A percentile compares a stretch with the other conserved stretches of the same genome.
These are phyloP conservation scores for Andrena camellia DNA, from an alignment of 2,888 invertebrate genomes.

Conservation along the genomic window DNA sequence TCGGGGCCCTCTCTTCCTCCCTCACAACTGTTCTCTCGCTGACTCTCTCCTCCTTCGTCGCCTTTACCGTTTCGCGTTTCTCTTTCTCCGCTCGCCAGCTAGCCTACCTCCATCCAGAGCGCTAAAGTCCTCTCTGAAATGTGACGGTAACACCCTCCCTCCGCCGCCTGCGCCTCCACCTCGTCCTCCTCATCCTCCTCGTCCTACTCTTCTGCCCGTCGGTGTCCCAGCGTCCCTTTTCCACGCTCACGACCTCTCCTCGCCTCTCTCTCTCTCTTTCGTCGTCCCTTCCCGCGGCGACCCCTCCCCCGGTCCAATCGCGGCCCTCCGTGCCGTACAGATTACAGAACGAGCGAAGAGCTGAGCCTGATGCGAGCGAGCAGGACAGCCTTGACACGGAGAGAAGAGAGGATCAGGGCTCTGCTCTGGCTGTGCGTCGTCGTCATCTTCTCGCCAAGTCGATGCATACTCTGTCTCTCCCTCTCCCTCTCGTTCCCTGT, in stretches of 20 bases:
- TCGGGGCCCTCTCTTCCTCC: slow-evolving; percentile 33
- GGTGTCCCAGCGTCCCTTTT: slow-evolving; percentile 45
- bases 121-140: slow-evolving; percentile 82
- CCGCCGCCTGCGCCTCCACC: slow-evolving; percentile 46
- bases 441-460: slow-evolving; percentile 60
- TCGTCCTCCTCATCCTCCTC: slow-evolving; percentile 52
- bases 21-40: slow-evolving; percentile 14
- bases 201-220: slow-evolving; percentile 61
- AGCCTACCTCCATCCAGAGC: slow-evolving; percentile 77
- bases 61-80: slow-evolving; percentile 56
- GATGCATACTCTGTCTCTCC: slow-evolving; percentile 44
- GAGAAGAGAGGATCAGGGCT: slow-evolving; percentile 55
- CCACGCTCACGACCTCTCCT: slow-evolving; percentile 45
- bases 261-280: slow-evolving; percentile 33
- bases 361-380: slow-evolving; percentile 61
- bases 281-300: slow-evolving; percentile 62
- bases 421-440: slow-evolving; percentile 39
- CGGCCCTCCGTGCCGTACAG: slow-evolving; percentile 78
- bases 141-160: slow-evolving; percentile 80
- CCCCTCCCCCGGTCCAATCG: slow-evolving; percentile 80
- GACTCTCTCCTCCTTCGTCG: slow-evolving; percentile 34
- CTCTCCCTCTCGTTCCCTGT: slow-evolving; percentile 2
- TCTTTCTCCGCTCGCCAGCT: slow-evolving; percentile 71
- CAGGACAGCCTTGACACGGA: slow-evolving; percentile 47
- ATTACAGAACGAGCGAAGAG: slow-evolving; percentile 80